Conservation (phyloP, 2,113 vertebrate species). For the Chunga burmeisteri region DNA sequence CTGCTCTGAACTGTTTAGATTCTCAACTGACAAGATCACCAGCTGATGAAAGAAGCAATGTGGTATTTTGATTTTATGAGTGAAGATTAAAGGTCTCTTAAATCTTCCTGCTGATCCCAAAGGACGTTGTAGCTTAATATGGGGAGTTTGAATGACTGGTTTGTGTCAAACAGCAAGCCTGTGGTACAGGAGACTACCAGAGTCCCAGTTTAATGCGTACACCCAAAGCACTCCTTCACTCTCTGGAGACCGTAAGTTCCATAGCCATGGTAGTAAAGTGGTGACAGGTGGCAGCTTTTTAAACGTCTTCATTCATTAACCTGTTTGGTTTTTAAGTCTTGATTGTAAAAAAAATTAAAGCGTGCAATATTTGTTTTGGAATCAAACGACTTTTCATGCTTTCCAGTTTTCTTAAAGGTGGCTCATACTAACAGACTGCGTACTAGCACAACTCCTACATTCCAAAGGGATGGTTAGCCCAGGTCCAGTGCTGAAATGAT, state of each 20-base stretch:
- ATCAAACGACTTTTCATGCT: not conserved
- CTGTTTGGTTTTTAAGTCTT: not conserved
- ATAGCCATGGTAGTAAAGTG: not conserved
- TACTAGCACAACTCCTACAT: not conserved
- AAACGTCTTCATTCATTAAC: not conserved
- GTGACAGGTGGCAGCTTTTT: not conserved
- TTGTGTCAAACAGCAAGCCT: not conserved
- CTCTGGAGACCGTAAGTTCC: fast-evolving
- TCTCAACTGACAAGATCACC: not conserved
- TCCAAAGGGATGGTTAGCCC: not conserved
- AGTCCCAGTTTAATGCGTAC: not conserved
- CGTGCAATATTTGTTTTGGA: not conserved
- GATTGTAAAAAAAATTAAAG: not conserved
- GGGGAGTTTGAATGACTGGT: not conserved
- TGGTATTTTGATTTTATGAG: not conserved
- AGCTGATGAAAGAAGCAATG: not conserved
- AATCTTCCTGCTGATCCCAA: not conserved
- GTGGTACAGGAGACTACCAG: not conserved
- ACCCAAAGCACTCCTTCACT: not conserved
- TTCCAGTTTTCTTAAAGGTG: not conserved
- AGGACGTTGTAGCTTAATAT: not conserved
- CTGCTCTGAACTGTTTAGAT: not conserved
- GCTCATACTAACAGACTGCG: not conserved
- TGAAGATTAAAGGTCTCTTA: not conserved
- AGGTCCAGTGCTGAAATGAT: not conserved